These are phyloP conservation scores for Ptyas mucosa DNA, from an alignment of 2,113 vertebrate genomes.

Conservation along the genomic window DNA sequence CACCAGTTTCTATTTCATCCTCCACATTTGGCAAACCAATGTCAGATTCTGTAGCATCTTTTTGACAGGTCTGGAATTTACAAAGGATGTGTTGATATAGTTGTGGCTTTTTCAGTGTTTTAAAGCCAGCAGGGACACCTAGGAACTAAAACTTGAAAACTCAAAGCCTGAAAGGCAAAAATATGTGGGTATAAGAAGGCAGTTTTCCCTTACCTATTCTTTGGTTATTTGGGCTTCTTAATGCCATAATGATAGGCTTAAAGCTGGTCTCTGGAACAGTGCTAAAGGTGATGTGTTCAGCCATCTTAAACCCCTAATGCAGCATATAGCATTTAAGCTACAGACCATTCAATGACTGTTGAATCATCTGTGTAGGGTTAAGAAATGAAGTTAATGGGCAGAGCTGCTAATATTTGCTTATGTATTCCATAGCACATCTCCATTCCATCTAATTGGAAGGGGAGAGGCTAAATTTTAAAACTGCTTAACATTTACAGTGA, in stretches of 20 bases:
- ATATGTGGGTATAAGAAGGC: background rate
- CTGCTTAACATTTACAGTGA: background rate
- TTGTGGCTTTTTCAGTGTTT: background rate
- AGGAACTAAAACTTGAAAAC: background rate
- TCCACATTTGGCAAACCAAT: conserved; percentile 6
- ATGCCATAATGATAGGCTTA: background rate
- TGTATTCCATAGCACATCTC: background rate
- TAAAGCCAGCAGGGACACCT: background rate
- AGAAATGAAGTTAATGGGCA: background rate
- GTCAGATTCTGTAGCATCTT: background rate
- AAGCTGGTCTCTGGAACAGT: background rate
- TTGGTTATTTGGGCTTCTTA: background rate
- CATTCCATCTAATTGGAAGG: background rate
- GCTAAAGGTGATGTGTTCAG: background rate
- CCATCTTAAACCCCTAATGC: background rate
- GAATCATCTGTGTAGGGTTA: background rate
- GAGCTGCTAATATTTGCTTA: background rate
- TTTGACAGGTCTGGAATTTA: conserved; percentile 5
- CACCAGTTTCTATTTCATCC: conserved; percentile 8
- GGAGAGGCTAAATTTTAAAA: background rate
- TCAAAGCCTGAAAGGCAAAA: background rate
- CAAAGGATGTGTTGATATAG: conserved; percentile 1
- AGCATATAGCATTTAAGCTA: background rate
- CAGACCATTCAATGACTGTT: background rate
- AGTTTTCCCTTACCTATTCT: background rate